phyloP scores from a whole-genome alignment of 2,888 invertebrate genomes.

The Choristoneura rosaceana region DNA sequence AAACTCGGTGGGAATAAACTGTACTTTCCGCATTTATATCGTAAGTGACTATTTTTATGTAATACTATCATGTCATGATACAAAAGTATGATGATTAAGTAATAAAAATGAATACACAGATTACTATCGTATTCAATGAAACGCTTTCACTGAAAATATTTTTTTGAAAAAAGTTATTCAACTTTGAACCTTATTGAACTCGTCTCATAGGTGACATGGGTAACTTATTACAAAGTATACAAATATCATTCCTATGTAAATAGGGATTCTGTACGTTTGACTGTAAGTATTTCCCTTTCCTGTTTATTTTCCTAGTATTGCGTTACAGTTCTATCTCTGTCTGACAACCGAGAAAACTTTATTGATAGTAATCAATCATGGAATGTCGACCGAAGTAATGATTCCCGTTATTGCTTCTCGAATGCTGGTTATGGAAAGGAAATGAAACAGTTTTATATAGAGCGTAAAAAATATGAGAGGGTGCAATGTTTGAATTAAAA shows the following conservation, averaged over 20 bases:
- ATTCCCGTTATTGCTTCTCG: background rate
- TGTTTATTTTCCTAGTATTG: background rate
- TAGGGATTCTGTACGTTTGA: background rate
- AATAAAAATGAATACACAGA: too few species aligned
- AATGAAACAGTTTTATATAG: background rate
- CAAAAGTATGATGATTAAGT: too few species aligned
- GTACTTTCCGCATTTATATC: too few species aligned
- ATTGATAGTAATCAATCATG: conserved; percentile 14
- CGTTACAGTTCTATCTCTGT: background rate
- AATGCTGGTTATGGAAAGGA: background rate
- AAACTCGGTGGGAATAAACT: too few species aligned
- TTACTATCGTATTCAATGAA: too few species aligned
- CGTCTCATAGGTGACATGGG: background rate
- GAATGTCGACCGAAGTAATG: background rate
- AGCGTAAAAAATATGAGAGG: background rate
- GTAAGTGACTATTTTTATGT: too few species aligned
- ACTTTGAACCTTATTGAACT: background rate
- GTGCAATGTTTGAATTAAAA: too few species aligned
- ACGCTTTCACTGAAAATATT: too few species aligned
- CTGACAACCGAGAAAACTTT: background rate
- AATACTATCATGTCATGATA: too few species aligned
- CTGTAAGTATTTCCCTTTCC: background rate
- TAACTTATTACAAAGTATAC: background rate
- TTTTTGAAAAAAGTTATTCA: too few species aligned
- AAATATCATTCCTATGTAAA: background rate